Conservation (phyloP, 35 echinoderm and acorn worm species). For the Eucidaris tribuloides region DNA sequence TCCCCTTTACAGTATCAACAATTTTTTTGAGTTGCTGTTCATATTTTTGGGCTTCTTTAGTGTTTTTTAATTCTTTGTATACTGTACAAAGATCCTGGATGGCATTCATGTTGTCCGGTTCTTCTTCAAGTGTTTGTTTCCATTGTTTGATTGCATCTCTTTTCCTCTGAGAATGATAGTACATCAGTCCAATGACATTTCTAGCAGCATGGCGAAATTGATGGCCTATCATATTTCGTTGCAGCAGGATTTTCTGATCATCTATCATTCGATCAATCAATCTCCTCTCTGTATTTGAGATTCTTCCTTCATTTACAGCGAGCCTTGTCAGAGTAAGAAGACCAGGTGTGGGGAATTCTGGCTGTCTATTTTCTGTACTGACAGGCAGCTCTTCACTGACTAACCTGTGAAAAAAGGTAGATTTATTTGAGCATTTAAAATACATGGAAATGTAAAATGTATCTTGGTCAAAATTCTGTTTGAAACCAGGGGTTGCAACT, state of each 20-base stretch:
- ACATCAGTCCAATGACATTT: not conserved
- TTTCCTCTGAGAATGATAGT: constrained; percentile 2
- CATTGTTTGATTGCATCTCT: not conserved
- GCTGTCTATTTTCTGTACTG: no score
- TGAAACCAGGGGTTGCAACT: no score
- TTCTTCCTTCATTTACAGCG: not conserved
- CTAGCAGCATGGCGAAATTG: not conserved
- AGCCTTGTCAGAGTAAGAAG: not conserved
- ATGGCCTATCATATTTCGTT: not conserved
- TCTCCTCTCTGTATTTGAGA: not conserved
- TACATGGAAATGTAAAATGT: no score
- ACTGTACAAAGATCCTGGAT: not conserved
- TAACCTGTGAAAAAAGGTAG: no score
- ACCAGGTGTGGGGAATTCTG: not conserved
- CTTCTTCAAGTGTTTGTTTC: not conserved
- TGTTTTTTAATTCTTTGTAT: not conserved
- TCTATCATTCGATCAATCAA: not conserved
- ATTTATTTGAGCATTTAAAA: no score
- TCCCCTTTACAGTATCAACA: not conserved
- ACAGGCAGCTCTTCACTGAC: no score
- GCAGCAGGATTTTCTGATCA: not conserved
- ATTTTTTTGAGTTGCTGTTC: not conserved
- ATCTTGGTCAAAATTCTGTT: no score
- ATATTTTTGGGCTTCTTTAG: not conserved
- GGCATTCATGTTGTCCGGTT: not conserved